Evolutionary conservation across 2,888 invertebrate species (phyloP), one percentile per base, ranked within the genome.

Genomic region (Branchellion lobata): DNA sequence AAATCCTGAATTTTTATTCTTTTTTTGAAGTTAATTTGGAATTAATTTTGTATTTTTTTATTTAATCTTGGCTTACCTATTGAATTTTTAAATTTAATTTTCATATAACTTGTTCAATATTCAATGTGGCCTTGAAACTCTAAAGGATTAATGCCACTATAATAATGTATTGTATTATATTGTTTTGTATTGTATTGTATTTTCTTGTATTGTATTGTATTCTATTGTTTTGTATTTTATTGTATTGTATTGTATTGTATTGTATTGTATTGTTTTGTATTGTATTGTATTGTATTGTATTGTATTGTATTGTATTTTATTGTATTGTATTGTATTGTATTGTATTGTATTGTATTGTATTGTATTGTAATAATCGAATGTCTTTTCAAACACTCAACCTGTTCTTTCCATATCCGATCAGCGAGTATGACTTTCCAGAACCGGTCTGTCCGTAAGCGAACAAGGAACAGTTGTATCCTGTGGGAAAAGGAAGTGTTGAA

Each of bases 401-500:
- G 80, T 83, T 83, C 29, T 79, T 69, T 14, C 83, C 83, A 83
- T 87, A 88, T 77, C 88, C 88, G 47, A 88, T 86, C 87, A 88
- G 87, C 61, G 87, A 88, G 83, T 87, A 88, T 21, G 87, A 87
- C 79, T 88, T 84, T 0, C 88, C 88, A 21, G 87, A 87, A 0
- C 88, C 88, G 1, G 88, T 88, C 84, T 88, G 88, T 68, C 88
- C 88, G 83, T 88, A 88, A 21, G 88, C 88, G 84, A 88, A 88
- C 78, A 88, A 82, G 0, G 87, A 87, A 82, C 87, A 87, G 82
- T 88, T 88, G 83, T 87, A 88, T 76, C 88, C 87, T 87, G 82
- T 33, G 84, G 83, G 53, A 73, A 21, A 71, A 36, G 18, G 51
- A 40, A 5, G 24, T 57, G 33, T 40, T 47, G 8, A 75, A 14